Percentiles rank a stretch among this genome's conserved stretches.
These are phyloP conservation scores for Chascanopsetta lugubris DNA, from an alignment of 2,113 vertebrate species.

Conservation along the genomic window DNA sequence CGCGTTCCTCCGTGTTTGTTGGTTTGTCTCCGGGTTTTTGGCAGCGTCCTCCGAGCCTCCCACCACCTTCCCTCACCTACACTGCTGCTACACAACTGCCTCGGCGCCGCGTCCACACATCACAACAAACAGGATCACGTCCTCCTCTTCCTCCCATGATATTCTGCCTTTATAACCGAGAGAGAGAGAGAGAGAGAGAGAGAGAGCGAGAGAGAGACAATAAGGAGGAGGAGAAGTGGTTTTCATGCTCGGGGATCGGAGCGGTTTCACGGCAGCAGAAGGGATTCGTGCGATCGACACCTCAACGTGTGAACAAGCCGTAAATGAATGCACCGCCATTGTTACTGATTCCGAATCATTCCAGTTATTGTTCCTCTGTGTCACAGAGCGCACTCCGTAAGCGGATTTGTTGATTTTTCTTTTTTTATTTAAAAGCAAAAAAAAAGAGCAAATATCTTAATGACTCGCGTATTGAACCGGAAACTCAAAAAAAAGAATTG, in stretches of 20 bases:
- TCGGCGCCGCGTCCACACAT: slow-evolving; percentile 22
- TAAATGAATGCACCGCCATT: background rate
- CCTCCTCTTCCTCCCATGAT: background rate
- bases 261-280: background rate
- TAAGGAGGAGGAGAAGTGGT: background rate
- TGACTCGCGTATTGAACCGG: too few species aligned
- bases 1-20: slow-evolving; percentile 11
- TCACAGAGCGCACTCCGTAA: too few species aligned
- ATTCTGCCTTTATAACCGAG: slow-evolving; percentile 3
- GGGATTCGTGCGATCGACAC: background rate
- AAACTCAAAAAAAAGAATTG: too few species aligned
- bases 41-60: slow-evolving; percentile 20
- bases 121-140: slow-evolving; percentile 15
- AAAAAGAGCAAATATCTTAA: too few species aligned
- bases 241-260: background rate
- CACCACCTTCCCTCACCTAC: slow-evolving; percentile 43
- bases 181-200: slow-evolving; percentile 3
- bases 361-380: background rate
- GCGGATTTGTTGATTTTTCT: too few species aligned
- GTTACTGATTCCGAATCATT: background rate
- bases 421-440: too few species aligned
- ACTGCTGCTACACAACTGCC: slow-evolving; percentile 23
- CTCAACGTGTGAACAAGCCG: too few species aligned
- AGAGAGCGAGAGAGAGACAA: slow-evolving; percentile 1
- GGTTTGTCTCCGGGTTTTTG: background rate